Evolutionary conservation across 2,797 vertebrate genomes (phyloP), one percentile per base, ranked within the genome.

Genomic region (Cynopterus sphinx): DNA sequence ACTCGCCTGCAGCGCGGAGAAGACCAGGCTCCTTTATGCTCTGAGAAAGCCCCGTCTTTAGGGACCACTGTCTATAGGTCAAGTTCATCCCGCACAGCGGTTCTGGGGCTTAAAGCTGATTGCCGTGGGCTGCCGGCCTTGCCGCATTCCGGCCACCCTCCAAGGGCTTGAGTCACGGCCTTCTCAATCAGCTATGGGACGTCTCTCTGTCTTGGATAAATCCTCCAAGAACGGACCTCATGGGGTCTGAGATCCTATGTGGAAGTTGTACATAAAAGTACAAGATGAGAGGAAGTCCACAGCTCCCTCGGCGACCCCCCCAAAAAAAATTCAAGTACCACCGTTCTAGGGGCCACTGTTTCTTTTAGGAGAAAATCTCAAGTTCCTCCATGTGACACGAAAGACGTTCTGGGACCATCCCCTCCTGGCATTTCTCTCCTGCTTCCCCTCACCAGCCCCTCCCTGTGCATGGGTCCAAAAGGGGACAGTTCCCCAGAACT

Each of bases 31-130:
- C 4, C 11, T 75, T 36, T 9, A 0, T 3, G 2, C 9, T 9
- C 4, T 1, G 7, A 22, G n/a, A 36, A 9, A 1, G 0, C 5
- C 15, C 57, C 1, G 0, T 0, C 2, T 22, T n/a, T n/a, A n/a
- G n/a, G n/a, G 0, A 9, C 43, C 13, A 6, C 22, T 1, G 1
- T 16, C 49, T 65, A 3, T 79, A 9, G 19, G 36, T 4, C 5
- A 28, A 11, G 8, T 31, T 46, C 24, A 2, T 2, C 1, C 5
- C 2, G 0, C 22, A 9, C 1, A 46, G 1, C 3, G 0, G 2
- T 10, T 24, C 6, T 4, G 1, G n/a, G 0, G 1, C 19, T 22
- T 28, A 36, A 1, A 43, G 24, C 17, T 21, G 15, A 46, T 3
- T 0, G 1, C 57, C 43, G 3, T 4, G 41, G 22, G 16, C n/a